Evolutionary conservation across 1,140 invertebrate species (phyloP).

Genomic region (Melanaphis sacchari): DNA sequence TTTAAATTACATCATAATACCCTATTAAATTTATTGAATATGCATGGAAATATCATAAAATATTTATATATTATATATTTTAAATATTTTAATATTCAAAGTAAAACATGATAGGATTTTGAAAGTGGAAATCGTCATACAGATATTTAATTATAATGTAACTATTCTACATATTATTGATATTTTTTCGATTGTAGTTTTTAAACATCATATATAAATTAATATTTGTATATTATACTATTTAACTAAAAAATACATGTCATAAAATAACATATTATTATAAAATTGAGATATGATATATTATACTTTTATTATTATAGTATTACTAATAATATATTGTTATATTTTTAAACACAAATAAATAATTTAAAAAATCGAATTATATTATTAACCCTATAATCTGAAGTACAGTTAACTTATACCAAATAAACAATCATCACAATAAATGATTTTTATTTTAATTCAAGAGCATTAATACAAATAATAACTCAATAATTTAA

Average conservation of each 20-base stretch:
- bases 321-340: not conserved
- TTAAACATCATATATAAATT: not conserved
- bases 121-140: not conserved
- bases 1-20: not conserved
- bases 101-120: not conserved
- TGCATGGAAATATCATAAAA: too few species aligned
- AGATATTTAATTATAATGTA: not conserved
- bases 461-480: not conserved
- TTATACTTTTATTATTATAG: too few species aligned
- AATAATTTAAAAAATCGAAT: not conserved
- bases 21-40: not conserved
- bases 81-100: not conserved
- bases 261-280: too few species aligned
- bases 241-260: too few species aligned
- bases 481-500: not conserved
- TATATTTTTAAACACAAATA: not conserved
- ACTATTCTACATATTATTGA: not conserved
- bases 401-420: not conserved
- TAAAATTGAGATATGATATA: too few species aligned
- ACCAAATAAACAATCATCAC: not conserved
- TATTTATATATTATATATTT: too few species aligned
- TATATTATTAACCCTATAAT: not conserved
- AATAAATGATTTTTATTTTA: not conserved
- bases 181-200: not conserved
- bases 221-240: too few species aligned